Conservation (phyloP, 2,888 invertebrate genomes). For the Leucoma salicis region DNA sequence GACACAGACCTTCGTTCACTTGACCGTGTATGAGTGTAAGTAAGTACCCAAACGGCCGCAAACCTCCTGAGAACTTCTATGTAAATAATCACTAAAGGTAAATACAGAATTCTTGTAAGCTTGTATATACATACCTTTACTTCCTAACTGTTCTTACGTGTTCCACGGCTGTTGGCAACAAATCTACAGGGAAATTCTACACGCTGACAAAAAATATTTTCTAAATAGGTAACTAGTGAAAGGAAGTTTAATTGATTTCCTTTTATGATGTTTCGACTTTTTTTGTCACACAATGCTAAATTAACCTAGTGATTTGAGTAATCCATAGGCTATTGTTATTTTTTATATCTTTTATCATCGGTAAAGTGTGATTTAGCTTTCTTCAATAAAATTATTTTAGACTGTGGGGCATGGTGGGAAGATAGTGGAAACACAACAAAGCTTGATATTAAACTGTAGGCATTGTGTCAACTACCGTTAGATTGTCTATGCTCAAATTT, state of each 20-base stretch:
- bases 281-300: conserved; percentile 12
- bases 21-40: conserved; percentile 53
- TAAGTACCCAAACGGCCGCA: conserved; percentile 55
- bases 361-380: conserved; percentile 21
- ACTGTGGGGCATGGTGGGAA: conserved; percentile 7
- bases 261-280: conserved; percentile 20
- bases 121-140: conserved; percentile 53
- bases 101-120: conserved; percentile 72
- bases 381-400: conserved; percentile 18
- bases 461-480: conserved; percentile 50
- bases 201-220: conserved; percentile 18
- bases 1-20: conserved; percentile 76
- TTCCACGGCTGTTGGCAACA: conserved; percentile 29
- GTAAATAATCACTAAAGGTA: conserved; percentile 70
- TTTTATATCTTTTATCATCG: conserved; percentile 5
- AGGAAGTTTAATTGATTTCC: conserved; percentile 34
- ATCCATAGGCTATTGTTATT: conserved; percentile 18
- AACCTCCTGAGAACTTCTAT: conserved; percentile 74
- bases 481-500: conserved; percentile 42
- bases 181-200: conserved; percentile 27
- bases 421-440: conserved; percentile 10
- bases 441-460: conserved; percentile 30
- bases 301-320: conserved; percentile 26
- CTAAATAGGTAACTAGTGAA: conserved; percentile 27
- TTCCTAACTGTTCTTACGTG: conserved; percentile 51